Conservation (phyloP, 2,797 vertebrate genomes). For the Chiloscyllium punctatum region DNA sequence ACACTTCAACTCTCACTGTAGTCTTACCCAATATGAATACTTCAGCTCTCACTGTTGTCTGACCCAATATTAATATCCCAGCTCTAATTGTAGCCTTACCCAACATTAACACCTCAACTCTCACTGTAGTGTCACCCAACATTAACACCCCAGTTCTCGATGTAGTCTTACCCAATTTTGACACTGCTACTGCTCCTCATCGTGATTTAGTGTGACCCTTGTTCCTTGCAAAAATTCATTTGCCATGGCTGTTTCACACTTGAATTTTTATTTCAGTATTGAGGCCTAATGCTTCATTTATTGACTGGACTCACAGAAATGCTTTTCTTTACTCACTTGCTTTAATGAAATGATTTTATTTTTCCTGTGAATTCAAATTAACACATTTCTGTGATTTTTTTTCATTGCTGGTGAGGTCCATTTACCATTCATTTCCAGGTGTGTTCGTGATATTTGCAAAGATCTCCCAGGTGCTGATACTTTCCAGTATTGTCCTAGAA, state of each 20-base stretch:
- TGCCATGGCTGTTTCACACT: background rate
- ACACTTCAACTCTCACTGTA: background rate
- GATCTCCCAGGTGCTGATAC: background rate
- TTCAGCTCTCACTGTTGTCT: too few species aligned
- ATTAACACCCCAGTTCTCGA: too few species aligned
- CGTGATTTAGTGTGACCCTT: background rate
- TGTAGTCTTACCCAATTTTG: background rate
- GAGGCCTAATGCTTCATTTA: background rate
- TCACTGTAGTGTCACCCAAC: too few species aligned
- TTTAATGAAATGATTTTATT: background rate
- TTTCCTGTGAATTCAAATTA: background rate
- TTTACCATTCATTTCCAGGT: background rate
- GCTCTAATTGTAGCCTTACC: too few species aligned
- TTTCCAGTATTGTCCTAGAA: background rate
- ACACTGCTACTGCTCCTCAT: background rate
- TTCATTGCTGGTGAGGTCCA: background rate
- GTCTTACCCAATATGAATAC: too few species aligned
- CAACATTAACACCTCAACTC: too few species aligned
- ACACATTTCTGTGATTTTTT: background rate
- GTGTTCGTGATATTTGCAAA: background rate
- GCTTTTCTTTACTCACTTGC: background rate
- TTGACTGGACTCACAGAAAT: background rate
- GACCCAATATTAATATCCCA: too few species aligned
- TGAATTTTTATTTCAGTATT: background rate
- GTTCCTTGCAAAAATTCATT: background rate